Evolutionary conservation across 1,140 invertebrate genomes (phyloP), one percentile per base, ranked within the genome.

Genomic region (Musca domestica): DNA sequence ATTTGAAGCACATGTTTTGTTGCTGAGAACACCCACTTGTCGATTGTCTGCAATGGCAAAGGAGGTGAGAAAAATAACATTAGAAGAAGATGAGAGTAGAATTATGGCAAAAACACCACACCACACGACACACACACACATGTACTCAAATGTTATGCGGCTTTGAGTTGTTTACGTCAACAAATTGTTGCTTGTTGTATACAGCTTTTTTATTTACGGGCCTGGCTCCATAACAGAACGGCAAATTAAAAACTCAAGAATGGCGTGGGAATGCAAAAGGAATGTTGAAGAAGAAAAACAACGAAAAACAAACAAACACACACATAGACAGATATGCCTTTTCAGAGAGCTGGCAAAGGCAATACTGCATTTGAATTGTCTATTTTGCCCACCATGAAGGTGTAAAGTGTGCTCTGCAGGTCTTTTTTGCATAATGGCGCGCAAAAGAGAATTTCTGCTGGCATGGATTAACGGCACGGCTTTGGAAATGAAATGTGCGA

Each of bases 171-270:
- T 61, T 61, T 34, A 61, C 56, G 56, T 61, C 56, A 61, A 61
- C 56, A 61, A 61, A 61, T 61, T 61, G 56, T 61, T 61, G 56
- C 27, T 61, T 61, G 17, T 41, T 30, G 54, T n/a, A 20, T 22
- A 20, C 23, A 2, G 19, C 23, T 5, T 52, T 52, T 10, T 52
- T 20, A 1, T 17, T 56, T 30, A 22, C 17, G 6, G 19, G 34
- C 5, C 10, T 41, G 34, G 34, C 34, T 41, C 34, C 34, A 41
- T 12, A 41, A 41, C 34, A 5, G 4, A 41, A 41, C 5, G 12
- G 34, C 34, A 41, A 41, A 41, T 41, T 41, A 41, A 41, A n/a
- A 9, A 41, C 5, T 12, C 4, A 41, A 41, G 34, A 41, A 41
- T 41, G 34, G 34, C 34, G 34, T 41, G 34, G 34, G 34, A 41